Conservation (phyloP, 2,113 vertebrate species). For the Pteruthius melanotis region DNA sequence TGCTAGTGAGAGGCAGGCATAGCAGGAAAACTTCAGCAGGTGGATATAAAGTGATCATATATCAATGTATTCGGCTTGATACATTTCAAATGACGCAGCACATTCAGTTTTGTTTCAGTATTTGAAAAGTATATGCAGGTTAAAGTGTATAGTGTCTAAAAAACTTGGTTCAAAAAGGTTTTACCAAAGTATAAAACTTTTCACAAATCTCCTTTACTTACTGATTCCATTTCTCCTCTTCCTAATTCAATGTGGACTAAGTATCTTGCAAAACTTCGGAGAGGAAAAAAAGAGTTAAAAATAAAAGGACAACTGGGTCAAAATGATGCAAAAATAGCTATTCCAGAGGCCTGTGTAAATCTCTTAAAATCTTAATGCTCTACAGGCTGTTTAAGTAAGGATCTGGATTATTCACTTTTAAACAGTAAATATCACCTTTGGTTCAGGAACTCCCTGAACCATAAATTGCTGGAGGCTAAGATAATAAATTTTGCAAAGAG, state of each 20-base stretch:
- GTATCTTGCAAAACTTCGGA: background rate
- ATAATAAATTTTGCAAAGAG: conserved; percentile 39
- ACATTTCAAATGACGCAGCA: background rate
- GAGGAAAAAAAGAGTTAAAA: background rate
- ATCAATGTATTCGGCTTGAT: background rate
- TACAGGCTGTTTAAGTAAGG: background rate
- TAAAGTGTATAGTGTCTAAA: background rate
- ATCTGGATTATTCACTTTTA: conserved; percentile 4
- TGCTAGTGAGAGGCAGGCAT: background rate
- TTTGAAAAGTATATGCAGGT: background rate
- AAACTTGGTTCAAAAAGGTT: fast-evolving
- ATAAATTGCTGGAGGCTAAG: conserved; percentile 42
- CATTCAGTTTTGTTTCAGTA: background rate
- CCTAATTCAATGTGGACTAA: background rate
- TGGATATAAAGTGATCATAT: background rate
- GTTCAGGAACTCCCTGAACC: conserved; percentile 28
- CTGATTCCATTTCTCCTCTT: background rate
- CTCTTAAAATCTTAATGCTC: background rate
- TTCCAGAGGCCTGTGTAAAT: background rate
- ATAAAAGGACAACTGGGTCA: background rate
- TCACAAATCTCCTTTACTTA: background rate
- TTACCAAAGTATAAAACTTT: background rate
- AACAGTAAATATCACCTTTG: conserved; percentile 25
- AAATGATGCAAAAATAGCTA: background rate
- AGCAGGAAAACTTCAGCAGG: background rate